Evolutionary conservation across 1,140 invertebrate genomes (phyloP).

Genomic region (Drosophila hydei): DNA sequence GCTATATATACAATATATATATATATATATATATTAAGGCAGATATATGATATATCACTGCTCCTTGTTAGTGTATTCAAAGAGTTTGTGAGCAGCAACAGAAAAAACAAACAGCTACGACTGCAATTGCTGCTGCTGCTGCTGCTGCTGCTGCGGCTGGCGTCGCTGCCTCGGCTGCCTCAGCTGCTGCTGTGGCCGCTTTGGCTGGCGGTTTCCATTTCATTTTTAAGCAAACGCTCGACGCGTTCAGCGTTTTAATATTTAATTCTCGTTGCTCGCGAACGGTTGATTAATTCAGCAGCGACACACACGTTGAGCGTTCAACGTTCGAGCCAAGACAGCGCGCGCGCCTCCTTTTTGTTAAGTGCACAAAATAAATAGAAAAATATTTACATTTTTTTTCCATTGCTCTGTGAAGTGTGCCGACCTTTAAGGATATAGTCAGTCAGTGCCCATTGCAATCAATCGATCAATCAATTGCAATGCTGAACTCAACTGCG

Average conservation of each 20-base stretch:
- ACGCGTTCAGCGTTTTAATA: conserved; percentile 74
- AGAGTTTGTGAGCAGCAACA: conserved; percentile 27
- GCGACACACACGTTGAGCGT: conserved; percentile 5
- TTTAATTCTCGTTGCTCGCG: conserved; percentile 74
- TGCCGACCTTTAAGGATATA: not conserved
- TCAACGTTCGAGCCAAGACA: conserved; percentile 17
- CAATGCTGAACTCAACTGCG: conserved; percentile 24
- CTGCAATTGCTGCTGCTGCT: conserved; percentile 14
- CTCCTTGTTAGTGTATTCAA: conserved; percentile 31
- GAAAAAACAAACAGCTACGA: conserved; percentile 40
- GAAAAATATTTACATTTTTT: not conserved
- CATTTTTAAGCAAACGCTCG: conserved; percentile 80
- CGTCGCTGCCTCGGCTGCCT: conserved; percentile 12
- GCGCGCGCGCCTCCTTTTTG: conserved; percentile 12
- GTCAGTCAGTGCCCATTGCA: too few species aligned
- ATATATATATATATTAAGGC: too few species aligned
- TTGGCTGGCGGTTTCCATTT: conserved; percentile 68
- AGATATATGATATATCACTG: not conserved
- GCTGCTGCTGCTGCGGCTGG: conserved; percentile 22
- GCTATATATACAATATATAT: too few species aligned
- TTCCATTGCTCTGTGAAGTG: not conserved
- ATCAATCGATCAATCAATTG: too few species aligned
- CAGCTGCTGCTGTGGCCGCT: conserved; percentile 6
- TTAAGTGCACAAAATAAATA: conserved; percentile 1
- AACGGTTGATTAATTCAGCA: conserved; percentile 50